Evolutionary conservation across 2,888 invertebrate species (phyloP), one percentile per base, ranked within the genome.

Genomic region (Papilio elwesi): DNA sequence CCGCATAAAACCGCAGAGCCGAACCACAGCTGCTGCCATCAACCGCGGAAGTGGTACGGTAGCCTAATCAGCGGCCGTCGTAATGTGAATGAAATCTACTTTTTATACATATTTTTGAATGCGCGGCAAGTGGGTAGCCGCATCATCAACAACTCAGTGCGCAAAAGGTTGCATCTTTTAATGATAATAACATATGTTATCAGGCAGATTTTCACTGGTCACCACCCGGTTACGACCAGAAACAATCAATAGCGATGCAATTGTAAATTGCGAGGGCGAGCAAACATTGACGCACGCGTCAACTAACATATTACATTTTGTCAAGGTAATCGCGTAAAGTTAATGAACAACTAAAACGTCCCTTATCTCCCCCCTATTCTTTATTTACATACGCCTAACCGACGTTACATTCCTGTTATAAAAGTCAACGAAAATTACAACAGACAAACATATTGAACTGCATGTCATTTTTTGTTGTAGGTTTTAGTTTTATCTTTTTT

Each of bases 251-350:
- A 26, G 43, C 43, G 43, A 43, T 43, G 43, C 6, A 38, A n/a
- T 15, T 62, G 10, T 15, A 38, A 43, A 59, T 59, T 43, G 38
- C 43, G 43, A 43, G 9, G 43, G 43, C n/a, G 12, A 10, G 15
- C 59, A n/a, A 15, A 62, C 15, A 11, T 10, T 62, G 59, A 62
- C n/a, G 9, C 59, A 62, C 11, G 59, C 53, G 16, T 53, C 16
- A 16, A 43, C 43, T 43, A 43, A 43, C 43, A 26, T 26, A 53
- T 26, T 13, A 38, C 59, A 62, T 4, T 26, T 15, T 62, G 38
- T 43, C 59, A 62, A 43, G 10, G 59, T 62, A 43, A 43, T 62
- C 43, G 59, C n/a, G 15, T 11, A 43, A 43, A 13, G 5, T 59
- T 12, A 43, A 62, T 15, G 59, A 62, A n/a, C 15, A 62, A 62